Evolutionary conservation across 2,888 invertebrate genomes (phyloP), one percentile per base, ranked within the genome.

Genomic region (Conus canariensis): DNA sequence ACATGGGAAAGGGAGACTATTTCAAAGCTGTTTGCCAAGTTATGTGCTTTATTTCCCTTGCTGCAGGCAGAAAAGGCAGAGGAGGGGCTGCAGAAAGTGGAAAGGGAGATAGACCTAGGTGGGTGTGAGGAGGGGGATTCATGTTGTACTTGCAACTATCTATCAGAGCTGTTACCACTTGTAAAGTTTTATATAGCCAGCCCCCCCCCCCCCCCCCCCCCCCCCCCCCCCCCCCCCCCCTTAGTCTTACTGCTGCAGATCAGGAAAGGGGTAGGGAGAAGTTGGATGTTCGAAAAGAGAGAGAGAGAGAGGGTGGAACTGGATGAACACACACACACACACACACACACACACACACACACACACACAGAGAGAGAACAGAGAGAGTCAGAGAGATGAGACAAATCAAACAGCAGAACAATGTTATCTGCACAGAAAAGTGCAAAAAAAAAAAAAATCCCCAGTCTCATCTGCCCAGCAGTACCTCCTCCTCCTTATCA

Each of bases 11-110:
- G 80, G 77, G 14, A 45, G 45, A 80, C 30, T 80, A 80, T 80
- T 80, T 80, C 80, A 80, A 80, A 22, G 30, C 30, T 80, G 80
- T 80, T 80, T 80, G 80, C 80, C 80, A 45, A 19, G 30, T 45
- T 80, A 12, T 80, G 80, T 25, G 30, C 14, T 80, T 80, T 80
- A 80, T 19, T 45, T 45, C 45, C 45, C 45, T 45, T 45, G 45
- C 45, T 45, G 45, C 2, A 45, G 45, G 8, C 70, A 64, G 60
- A 64, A 10, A 64, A 64, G n/a, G 70, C 19, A 4, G 22, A 8
- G 70, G 70, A 74, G 70, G 70, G 70, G 70, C 19, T 8, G 70
- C n/a, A 19, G n/a, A 74, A 74, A 8, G 70, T 10, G 16, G 60
- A 16, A 10, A 64, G 60, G 60, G 60, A 4, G 60, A 64, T 64